These are phyloP conservation scores for Caenorhabditis inopinata DNA, from an alignment of 1,140 invertebrate species.

Conservation along the genomic window DNA sequence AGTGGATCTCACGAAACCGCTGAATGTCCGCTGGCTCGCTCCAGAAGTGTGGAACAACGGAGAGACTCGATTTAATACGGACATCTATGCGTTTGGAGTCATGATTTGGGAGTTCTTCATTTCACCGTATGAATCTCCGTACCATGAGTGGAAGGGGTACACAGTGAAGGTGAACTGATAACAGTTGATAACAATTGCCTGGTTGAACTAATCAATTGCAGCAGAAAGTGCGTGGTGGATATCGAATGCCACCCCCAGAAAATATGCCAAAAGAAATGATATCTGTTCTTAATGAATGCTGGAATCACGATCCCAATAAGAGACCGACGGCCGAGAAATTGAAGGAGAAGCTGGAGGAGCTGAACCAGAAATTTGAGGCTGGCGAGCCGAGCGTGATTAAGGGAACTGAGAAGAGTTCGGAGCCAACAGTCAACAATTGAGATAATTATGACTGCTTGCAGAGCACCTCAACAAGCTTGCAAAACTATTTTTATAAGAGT, in stretches of 20 bases:
- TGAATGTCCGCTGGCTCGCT: constrained; percentile 50
- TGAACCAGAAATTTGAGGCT: constrained; percentile 40
- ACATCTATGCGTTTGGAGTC: constrained; percentile 45
- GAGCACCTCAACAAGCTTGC: no score
- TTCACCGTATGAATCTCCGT: constrained; percentile 44
- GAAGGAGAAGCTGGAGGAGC: constrained; percentile 46
- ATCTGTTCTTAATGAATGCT: constrained; percentile 49
- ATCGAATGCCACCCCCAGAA: constrained; percentile 53
- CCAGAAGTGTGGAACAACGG: constrained; percentile 43
- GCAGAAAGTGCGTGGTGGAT: constrained; percentile 53
- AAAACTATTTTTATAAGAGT: no score
- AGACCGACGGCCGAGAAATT: constrained; percentile 53
- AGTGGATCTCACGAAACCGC: constrained; percentile 55
- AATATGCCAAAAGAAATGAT: constrained; percentile 49
- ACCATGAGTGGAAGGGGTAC: constrained; percentile 46
- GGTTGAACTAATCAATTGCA: not conserved
- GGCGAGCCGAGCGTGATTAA: not conserved
- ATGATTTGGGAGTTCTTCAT: constrained; percentile 48
- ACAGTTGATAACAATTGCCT: not conserved
- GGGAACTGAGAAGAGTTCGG: not conserved
- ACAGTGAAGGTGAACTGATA: constrained; percentile 51
- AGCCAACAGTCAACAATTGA: not conserved
- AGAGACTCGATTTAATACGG: constrained; percentile 45
- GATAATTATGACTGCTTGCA: no score
- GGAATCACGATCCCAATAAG: constrained; percentile 52